Conservation (phyloP, 2,888 invertebrate species). For the Dendrolimus pini region DNA sequence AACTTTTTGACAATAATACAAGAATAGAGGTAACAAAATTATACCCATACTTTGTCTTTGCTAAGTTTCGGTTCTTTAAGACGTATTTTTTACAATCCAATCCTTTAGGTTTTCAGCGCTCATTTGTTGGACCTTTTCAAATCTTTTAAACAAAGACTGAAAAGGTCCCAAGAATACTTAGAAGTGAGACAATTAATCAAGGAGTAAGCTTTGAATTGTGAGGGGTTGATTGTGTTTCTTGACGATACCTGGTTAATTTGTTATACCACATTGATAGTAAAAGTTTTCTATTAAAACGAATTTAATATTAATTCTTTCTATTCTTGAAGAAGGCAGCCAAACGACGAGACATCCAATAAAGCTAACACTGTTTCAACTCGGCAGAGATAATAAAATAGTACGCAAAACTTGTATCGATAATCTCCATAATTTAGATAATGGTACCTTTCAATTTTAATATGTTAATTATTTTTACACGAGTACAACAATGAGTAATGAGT, state of each 20-base stretch:
- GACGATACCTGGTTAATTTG: neutral
- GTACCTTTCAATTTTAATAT: no score
- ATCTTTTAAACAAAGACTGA: neutral
- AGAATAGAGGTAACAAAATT: conserved; percentile 23
- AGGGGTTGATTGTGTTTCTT: neutral
- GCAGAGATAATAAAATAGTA: no score
- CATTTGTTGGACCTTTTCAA: neutral
- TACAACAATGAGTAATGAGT: no score
- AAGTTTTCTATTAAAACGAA: no score
- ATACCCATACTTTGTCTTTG: conserved; percentile 47
- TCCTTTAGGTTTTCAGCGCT: neutral
- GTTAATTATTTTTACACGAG: no score
- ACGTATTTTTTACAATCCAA: neutral
- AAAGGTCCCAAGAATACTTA: neutral
- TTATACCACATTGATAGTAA: neutral
- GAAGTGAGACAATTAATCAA: neutral
- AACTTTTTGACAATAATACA: conserved; percentile 53
- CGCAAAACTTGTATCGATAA: no score
- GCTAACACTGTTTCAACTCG: no score
- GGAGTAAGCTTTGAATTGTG: neutral
- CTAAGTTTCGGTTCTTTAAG: conserved; percentile 40
- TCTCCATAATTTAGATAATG: no score
- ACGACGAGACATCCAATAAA: no score
- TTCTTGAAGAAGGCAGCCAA: no score
- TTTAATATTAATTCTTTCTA: no score